A percentile compares a stretch with the other conserved stretches of the same genome.
Evolutionary conservation across 2,113 vertebrate species (phyloP).

Genomic region (Montifringilla adamsi): DNA sequence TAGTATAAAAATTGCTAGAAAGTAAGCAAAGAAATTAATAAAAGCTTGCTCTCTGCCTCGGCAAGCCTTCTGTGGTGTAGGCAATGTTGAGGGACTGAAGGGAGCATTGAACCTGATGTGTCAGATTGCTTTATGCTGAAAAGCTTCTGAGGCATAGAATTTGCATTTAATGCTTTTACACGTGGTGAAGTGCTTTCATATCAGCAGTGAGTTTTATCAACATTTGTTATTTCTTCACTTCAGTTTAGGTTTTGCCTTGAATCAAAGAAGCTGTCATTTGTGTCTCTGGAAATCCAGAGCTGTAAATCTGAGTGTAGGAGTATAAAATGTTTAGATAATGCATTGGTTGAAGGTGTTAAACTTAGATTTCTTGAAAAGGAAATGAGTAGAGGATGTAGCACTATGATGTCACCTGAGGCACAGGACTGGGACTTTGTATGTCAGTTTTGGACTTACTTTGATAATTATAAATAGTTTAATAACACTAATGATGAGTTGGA

Average conservation of each 20-base stretch:
- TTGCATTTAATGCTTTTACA: slow-evolving; percentile 33
- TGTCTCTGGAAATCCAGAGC: not conserved
- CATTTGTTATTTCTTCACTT: slow-evolving; percentile 15
- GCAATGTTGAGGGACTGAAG: not conserved
- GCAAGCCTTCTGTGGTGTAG: not conserved
- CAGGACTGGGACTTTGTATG: not conserved
- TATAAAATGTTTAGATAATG: not conserved
- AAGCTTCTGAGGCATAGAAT: not conserved
- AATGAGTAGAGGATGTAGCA: not conserved
- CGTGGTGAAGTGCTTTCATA: not conserved
- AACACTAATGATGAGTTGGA: not conserved
- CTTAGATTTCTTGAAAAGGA: not conserved
- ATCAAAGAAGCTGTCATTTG: slow-evolving; percentile 16
- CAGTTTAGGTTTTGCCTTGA: slow-evolving; percentile 5
- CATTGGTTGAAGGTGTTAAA: not conserved
- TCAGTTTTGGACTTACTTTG: not conserved
- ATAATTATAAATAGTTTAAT: not conserved
- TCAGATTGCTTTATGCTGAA: slow-evolving; percentile 21
- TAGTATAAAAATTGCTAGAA: not conserved
- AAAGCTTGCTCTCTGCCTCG: not conserved
- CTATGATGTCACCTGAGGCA: not conserved
- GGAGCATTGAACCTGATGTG: not conserved
- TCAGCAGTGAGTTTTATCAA: not conserved
- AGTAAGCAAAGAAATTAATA: not conserved
- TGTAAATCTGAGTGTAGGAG: not conserved